Conservation (phyloP, 2,797 vertebrate genomes). For the Synaphobranchus kaupii region DNA sequence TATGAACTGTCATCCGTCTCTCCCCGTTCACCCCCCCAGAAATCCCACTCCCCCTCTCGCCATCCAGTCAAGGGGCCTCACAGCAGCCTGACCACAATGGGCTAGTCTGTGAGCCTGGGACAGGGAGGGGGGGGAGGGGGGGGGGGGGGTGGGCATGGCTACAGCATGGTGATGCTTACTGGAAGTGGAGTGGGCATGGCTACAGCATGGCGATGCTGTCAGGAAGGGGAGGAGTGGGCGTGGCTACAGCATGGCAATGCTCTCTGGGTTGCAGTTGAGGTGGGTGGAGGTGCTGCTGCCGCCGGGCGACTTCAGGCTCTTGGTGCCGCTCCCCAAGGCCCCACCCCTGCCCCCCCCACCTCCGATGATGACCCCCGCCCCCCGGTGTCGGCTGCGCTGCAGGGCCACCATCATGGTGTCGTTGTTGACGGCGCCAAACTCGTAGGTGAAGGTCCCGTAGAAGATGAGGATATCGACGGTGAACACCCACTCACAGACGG, state of each 20-base stretch:
- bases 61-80: background rate
- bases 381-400: constrained; percentile 68
- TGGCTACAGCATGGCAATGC: constrained; percentile 86
- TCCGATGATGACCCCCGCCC: constrained; percentile 70
- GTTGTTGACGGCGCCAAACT: constrained; percentile 91
- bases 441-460: constrained; percentile 95
- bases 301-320: constrained; percentile 86
- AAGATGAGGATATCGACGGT: constrained; percentile 94
- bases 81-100: background rate
- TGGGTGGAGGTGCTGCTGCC: constrained; percentile 86
- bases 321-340: constrained; percentile 64
- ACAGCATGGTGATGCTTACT: constrained; percentile 5
- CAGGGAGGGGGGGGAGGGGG: background rate
- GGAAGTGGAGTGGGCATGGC: constrained; percentile 32
- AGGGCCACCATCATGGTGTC: constrained; percentile 88
- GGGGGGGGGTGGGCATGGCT: background rate
- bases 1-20: background rate
- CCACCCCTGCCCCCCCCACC: constrained; percentile 61
- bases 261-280: constrained; percentile 87
- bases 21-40: background rate
- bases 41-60: background rate
- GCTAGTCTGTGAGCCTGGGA: background rate
- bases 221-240: constrained; percentile 5
- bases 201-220: constrained; percentile 92
- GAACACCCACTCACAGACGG: constrained; percentile 96